These are phyloP conservation scores for Choloepus didactylus DNA, from an alignment of 2,797 vertebrate genomes.

Conservation along the genomic window DNA sequence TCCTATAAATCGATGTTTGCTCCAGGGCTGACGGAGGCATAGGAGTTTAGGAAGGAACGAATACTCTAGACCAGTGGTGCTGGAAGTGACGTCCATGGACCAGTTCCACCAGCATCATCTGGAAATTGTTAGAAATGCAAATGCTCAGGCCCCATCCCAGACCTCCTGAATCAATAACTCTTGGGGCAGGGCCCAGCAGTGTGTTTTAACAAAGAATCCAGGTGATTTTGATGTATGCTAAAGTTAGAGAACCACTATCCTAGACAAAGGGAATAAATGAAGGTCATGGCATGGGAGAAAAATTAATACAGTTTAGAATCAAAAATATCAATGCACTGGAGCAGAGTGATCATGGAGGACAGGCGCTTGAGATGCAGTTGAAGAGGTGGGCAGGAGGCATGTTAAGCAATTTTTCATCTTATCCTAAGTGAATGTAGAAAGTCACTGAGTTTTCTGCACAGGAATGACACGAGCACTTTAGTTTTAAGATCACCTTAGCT, in stretches of 20 bases:
- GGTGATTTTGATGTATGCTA: not conserved
- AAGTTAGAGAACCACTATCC: not conserved
- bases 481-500: not conserved
- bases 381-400: not conserved
- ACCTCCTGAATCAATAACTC: not conserved
- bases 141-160: not conserved
- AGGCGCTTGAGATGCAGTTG: not conserved
- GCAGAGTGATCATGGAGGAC: too few species aligned
- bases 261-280: not conserved
- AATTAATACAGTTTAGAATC: not conserved
- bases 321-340: not conserved
- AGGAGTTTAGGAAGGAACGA: not conserved
- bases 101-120: not conserved
- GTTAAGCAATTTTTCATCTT: not conserved
- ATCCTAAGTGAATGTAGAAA: not conserved
- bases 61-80: not conserved
- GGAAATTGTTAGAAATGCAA: slow-evolving; percentile 25
- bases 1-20: not conserved
- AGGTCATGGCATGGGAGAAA: not conserved
- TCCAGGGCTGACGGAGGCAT: not conserved
- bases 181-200: not conserved
- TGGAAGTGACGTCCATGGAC: not conserved
- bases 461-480: not conserved
- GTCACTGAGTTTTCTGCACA: not conserved
- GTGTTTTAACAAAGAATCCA: not conserved